A percentile compares a stretch with the other conserved stretches of the same genome.
Evolutionary conservation across 2,888 invertebrate genomes (phyloP).

Genomic region (Tetrapedia diversipes): DNA sequence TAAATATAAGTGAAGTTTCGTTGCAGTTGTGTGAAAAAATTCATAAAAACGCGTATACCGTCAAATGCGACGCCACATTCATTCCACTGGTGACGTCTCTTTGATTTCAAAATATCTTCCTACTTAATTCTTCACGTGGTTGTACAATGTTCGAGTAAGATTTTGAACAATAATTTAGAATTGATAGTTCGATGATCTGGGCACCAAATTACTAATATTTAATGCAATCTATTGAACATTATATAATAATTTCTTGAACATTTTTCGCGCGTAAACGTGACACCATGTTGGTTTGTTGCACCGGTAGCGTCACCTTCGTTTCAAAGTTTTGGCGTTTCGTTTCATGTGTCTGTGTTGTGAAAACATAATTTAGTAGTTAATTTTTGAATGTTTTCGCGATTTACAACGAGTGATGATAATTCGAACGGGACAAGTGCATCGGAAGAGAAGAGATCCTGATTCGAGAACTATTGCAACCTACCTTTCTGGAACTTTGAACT

Average conservation of each 20-base stretch:
- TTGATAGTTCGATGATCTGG: too few species aligned
- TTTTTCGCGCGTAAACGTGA: neutral
- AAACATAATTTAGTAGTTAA: neutral
- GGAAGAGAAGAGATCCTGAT: neutral
- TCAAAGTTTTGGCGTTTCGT: neutral
- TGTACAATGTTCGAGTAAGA: too few species aligned
- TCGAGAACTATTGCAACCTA: neutral
- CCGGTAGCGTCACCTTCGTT: slow-evolving; percentile 31
- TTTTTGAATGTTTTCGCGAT: neutral
- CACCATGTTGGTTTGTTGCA: slow-evolving; percentile 20
- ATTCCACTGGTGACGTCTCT: too few species aligned
- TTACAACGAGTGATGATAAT: neutral
- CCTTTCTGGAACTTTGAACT: slow-evolving; percentile 53
- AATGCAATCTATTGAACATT: neutral
- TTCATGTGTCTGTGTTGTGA: neutral
- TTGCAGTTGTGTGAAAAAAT: neutral
- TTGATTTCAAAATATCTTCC: too few species aligned
- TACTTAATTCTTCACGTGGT: too few species aligned
- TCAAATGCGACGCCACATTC: too few species aligned
- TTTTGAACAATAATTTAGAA: too few species aligned
- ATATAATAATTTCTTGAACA: neutral
- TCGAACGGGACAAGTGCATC: too few species aligned
- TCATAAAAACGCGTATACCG: too few species aligned
- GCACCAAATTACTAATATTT: neutral
- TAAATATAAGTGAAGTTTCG: neutral